Conservation (phyloP, 1,140 invertebrate species). For the Drusus annulatus region DNA sequence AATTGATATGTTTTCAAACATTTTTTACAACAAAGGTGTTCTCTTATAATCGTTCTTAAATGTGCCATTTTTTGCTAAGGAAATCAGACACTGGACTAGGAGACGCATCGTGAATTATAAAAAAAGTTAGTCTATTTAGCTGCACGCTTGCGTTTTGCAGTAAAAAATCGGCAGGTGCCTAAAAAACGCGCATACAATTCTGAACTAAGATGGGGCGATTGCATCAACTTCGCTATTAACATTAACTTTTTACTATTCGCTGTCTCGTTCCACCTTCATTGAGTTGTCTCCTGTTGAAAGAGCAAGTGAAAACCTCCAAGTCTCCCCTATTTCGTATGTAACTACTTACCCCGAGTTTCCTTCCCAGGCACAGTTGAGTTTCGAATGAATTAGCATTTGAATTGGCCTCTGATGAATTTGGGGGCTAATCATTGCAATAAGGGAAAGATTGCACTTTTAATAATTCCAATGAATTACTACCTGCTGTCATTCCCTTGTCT, state of each 20-base stretch:
- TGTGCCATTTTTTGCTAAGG: no score
- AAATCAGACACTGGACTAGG: no score
- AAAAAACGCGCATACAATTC: conserved; percentile 9
- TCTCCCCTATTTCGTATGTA: not conserved
- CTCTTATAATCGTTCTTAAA: no score
- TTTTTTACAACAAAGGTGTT: no score
- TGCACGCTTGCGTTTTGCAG: not conserved
- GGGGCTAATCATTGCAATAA: conserved; percentile 5
- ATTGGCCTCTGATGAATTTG: not conserved
- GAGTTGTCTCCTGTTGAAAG: not conserved
- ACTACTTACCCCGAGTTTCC: not conserved
- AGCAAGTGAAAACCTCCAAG: not conserved
- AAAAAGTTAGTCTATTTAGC: no score
- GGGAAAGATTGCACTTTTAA: not conserved
- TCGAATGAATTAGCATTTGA: conserved; percentile 8
- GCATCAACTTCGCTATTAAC: not conserved
- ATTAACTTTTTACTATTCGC: not conserved
- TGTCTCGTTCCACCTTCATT: not conserved
- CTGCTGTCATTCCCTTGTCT: no score
- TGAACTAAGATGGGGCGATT: not conserved
- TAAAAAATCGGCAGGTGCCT: conserved; percentile 13
- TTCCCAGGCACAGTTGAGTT: not conserved
- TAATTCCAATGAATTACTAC: no score
- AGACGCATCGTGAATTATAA: no score
- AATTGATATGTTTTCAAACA: no score